Percentiles rank a stretch among this genome's conserved stretches.
Evolutionary conservation across 1,140 invertebrate genomes (phyloP).

Genomic region (Diuraphis noxia): DNA sequence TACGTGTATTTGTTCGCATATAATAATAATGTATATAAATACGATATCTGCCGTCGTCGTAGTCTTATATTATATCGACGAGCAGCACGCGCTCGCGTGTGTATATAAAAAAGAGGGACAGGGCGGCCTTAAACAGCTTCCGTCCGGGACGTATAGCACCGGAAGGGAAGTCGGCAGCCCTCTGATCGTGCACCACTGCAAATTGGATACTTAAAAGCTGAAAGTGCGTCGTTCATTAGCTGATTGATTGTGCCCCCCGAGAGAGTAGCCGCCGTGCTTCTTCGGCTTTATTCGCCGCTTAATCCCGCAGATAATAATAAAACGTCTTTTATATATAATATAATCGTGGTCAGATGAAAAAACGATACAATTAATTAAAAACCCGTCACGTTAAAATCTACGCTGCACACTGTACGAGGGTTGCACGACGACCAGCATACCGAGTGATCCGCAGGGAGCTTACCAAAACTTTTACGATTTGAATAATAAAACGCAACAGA

Average conservation of each 20-base stretch:
- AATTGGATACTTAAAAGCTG: conserved; percentile 34
- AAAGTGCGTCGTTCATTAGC: conserved; percentile 38
- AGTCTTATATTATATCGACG: not conserved
- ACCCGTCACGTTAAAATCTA: not conserved
- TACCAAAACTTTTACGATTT: not conserved
- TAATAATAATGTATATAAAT: not conserved
- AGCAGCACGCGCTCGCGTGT: not conserved
- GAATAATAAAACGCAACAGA: not conserved
- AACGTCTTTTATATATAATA: not conserved
- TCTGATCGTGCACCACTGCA: not conserved
- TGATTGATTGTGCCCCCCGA: not conserved
- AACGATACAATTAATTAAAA: conserved; percentile 1
- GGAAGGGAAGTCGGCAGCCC: not conserved
- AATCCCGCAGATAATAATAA: not conserved
- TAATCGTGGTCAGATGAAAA: not conserved
- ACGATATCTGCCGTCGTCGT: too few relatives aligned
- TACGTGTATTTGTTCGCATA: not conserved
- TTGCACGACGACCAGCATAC: too few relatives aligned
- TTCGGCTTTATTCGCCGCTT: not conserved
- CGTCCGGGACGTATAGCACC: not conserved
- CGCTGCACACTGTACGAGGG: not conserved
- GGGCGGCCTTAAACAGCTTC: conserved; percentile 27
- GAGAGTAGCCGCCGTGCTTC: not conserved
- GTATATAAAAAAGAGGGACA: conserved; percentile 21
- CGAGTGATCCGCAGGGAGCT: not conserved